Evolutionary conservation across 23 tunicate genomes (phyloP).

Genomic region (Oikopleura dioica): DNA sequence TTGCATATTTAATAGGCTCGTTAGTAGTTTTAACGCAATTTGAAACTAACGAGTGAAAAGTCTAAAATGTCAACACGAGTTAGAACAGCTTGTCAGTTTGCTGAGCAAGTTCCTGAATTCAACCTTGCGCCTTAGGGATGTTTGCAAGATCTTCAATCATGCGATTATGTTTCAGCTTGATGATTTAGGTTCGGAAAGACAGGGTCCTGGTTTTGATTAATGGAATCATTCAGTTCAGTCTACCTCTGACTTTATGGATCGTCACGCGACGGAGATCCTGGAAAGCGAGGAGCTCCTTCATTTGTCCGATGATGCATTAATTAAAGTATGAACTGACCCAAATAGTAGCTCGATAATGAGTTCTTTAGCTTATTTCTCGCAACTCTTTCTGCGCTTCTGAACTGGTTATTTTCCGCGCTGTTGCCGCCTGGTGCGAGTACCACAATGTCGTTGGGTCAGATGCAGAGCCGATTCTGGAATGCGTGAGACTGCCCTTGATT

Average conservation of each 20-base stretch:
- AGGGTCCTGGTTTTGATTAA: no score
- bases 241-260: slow-evolving; percentile 68
- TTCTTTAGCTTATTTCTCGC: slow-evolving; percentile 32
- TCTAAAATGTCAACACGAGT: no score
- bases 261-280: slow-evolving; percentile 37
- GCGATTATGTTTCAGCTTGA: slow-evolving; percentile 37
- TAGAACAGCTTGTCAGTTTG: slow-evolving; percentile 29
- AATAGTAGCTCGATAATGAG: no score
- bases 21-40: no score
- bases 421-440: slow-evolving; percentile 40
- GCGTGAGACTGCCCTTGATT: slow-evolving; percentile 57
- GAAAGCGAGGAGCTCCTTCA: slow-evolving; percentile 25
- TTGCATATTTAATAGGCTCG: no score
- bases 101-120: slow-evolving; percentile 22
- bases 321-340: no score
- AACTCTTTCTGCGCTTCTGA: slow-evolving; percentile 94
- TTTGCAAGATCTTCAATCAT: slow-evolving; percentile 48
- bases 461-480: slow-evolving; percentile 19
- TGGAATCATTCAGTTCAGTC: slow-evolving; percentile 13
- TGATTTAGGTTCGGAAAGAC: slow-evolving; percentile 14
- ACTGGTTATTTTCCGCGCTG: slow-evolving; percentile 54
- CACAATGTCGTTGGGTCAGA: slow-evolving; percentile 12
- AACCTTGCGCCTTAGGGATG: slow-evolving; percentile 30
- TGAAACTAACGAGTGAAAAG: no score
- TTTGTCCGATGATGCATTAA: slow-evolving; percentile 32